Evolutionary conservation across 2,888 invertebrate species (phyloP).

Genomic region (Eupithecia exiguata): DNA sequence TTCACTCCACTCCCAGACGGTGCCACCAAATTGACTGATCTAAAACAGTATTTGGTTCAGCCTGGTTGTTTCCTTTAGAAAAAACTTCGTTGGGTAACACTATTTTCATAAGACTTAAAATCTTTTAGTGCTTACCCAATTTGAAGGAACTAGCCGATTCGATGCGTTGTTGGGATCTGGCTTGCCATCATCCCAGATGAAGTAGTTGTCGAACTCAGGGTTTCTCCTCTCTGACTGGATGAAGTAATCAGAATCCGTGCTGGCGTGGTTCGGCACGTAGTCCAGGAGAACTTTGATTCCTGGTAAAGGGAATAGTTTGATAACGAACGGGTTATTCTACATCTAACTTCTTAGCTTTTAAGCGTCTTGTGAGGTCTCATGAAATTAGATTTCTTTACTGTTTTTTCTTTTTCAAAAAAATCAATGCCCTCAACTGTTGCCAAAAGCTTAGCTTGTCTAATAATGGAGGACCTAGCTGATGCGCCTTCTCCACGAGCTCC

Average conservation of each 20-base stretch:
- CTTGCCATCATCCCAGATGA: constrained; percentile 87
- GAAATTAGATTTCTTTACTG: neutral
- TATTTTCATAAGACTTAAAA: neutral
- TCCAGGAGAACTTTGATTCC: constrained; percentile 84
- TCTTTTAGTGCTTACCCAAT: constrained; percentile 70
- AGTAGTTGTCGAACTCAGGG: constrained; percentile 88
- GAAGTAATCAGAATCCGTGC: constrained; percentile 93
- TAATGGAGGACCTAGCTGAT: constrained; percentile 73
- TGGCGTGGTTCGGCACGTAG: constrained; percentile 88
- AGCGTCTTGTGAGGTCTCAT: neutral
- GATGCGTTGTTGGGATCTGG: constrained; percentile 62
- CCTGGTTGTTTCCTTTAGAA: neutral
- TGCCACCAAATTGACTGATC: constrained; percentile 84
- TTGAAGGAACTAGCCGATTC: constrained; percentile 74
- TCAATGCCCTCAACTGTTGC: neutral
- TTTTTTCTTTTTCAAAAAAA: neutral
- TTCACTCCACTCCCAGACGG: constrained; percentile 87
- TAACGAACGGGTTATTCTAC: neutral
- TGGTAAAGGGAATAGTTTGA: constrained; percentile 45
- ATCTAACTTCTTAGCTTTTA: neutral
- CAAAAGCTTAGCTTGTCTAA: neutral
- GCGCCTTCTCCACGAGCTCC: constrained; percentile 81
- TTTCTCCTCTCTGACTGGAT: constrained; percentile 84
- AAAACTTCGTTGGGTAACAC: neutral
- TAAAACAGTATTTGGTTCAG: constrained; percentile 42